Percentiles rank a stretch among this genome's conserved stretches.
phyloP scores from a whole-genome alignment of 2,888 invertebrate species.

The Acrobasis suavella region DNA sequence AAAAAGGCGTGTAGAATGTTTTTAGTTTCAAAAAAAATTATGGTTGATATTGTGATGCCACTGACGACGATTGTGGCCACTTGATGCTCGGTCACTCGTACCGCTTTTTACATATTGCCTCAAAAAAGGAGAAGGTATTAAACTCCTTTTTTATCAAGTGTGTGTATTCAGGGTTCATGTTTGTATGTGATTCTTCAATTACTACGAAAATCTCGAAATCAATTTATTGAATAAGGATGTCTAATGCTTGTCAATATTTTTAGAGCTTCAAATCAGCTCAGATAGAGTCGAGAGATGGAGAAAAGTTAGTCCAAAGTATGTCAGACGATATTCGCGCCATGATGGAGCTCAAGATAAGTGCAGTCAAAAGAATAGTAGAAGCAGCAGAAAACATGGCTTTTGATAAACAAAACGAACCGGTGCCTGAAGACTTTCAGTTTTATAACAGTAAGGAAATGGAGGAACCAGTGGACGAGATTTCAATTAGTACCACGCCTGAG shows the following conservation, averaged over 20 bases:
- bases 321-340: constrained; percentile 92
- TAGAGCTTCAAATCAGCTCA: constrained; percentile 91
- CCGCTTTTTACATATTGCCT: no score
- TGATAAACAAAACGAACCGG: constrained; percentile 75
- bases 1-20: no score
- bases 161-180: no score
- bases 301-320: constrained; percentile 90
- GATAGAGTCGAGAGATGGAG: constrained; percentile 89
- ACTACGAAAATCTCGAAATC: no score
- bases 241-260: not conserved
- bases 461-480: constrained; percentile 77
- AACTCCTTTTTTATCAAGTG: no score
- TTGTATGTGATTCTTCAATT: no score
- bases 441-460: constrained; percentile 88
- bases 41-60: no score
- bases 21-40: no score
- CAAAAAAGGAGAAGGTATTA: no score
- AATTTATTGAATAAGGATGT: not conserved
- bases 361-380: constrained; percentile 94
- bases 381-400: constrained; percentile 92
- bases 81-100: no score
- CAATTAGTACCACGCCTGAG: constrained; percentile 78
- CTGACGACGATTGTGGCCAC: no score
- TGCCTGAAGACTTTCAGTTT: constrained; percentile 85
- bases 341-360: constrained; percentile 94